Base-by-base conservation (phyloP, 2,888 invertebrate genomes). In the Nudaria mundana region DNA sequence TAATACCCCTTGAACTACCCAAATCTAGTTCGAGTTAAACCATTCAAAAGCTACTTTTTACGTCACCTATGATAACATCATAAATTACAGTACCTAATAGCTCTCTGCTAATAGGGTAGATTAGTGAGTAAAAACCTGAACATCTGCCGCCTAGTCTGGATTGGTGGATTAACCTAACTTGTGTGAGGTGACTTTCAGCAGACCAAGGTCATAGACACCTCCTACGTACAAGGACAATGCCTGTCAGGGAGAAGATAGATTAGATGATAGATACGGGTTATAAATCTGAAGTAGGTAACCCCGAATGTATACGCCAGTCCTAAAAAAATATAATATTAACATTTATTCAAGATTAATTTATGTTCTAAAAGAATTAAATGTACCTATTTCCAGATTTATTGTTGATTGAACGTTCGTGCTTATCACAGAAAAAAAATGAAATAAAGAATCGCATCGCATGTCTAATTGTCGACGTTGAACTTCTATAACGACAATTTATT, bases 401-500 rank as follows among this genome's bases (percentile, higher is more conserved):
- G n/a, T n/a, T n/a, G n/a, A n/a, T 30, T 25, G 25, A 25, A 13
- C 8, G 8, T 16, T 15, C 15, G 14, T 32, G 24, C 7, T 10
- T 7, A 15, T 16, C 28, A 23, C 26, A n/a, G n/a, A n/a, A n/a
- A n/a, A n/a, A n/a, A n/a, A n/a, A n/a, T n/a, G n/a, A n/a, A n/a
- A n/a, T n/a, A n/a, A n/a, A 31, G 15, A 7, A 31, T 28, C 30
- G 15, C 30, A 30, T 35, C 35, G 35, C 40, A 35, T 40, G 40
- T 22, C 35, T 30, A 4, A n/a, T n/a, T n/a, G n/a, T n/a, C 24
- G 18, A 30, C 12, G 16, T 25, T 40, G 24, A 22, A 40, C 16
- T 35, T 11, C 22, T 30, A 16, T 20, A 30, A 30, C 11, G 26
- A 40, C 15, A 30, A 31, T 30, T 40, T 35, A 31, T 31, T 36